Conservation (phyloP, 2,113 vertebrate genomes). For the Atlantisia rogersi region DNA sequence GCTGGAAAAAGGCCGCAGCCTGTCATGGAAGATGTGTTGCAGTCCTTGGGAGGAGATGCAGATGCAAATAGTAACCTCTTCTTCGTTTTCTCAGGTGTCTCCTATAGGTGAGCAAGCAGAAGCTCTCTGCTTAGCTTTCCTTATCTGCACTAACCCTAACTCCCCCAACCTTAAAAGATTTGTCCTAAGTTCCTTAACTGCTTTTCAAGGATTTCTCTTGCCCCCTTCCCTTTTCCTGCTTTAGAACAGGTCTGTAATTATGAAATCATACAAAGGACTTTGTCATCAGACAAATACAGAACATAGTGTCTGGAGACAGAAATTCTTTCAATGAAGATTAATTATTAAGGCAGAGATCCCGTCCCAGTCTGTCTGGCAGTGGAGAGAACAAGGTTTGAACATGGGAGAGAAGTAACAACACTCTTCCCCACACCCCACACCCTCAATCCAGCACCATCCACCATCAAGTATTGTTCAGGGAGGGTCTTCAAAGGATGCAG, state of each 20-base stretch:
- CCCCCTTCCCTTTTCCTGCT: background rate
- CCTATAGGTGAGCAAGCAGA: background rate
- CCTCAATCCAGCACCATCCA: background rate
- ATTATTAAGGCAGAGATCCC: constrained; percentile 31
- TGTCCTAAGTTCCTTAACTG: background rate
- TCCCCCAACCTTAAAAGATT: background rate
- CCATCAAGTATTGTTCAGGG: background rate
- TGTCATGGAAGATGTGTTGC: background rate
- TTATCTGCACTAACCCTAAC: background rate
- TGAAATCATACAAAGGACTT: constrained; percentile 57
- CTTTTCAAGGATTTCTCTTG: constrained; percentile 6
- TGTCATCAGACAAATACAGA: constrained; percentile 69
- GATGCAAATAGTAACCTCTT: background rate
- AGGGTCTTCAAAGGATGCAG: background rate
- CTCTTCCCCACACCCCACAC: background rate
- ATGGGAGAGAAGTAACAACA: background rate
- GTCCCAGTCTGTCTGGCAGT: background rate
- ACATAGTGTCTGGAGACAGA: constrained; percentile 59
- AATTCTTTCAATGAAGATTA: constrained; percentile 67
- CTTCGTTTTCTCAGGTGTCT: background rate
- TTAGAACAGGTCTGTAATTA: constrained; percentile 69
- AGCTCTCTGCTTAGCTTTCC: background rate
- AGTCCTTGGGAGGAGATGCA: background rate
- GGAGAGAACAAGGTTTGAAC: constrained; percentile 5
- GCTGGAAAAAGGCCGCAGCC: background rate